These are phyloP conservation scores for Todiramphus chloris DNA, from an alignment of 2,113 vertebrate species.

Conservation along the genomic window DNA sequence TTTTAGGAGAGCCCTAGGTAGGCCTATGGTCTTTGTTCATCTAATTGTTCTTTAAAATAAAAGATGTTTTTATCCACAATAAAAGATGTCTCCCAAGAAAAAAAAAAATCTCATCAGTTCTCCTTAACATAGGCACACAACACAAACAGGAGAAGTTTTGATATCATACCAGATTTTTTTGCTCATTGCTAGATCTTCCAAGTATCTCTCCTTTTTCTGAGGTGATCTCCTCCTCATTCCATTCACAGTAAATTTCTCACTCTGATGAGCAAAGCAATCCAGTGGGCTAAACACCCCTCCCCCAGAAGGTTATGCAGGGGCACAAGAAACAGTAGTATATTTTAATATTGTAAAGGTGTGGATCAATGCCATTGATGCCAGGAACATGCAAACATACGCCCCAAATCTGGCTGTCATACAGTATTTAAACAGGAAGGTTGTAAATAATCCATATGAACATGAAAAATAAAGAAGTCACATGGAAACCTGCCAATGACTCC, in stretches of 20 bases:
- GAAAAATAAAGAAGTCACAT: not conserved
- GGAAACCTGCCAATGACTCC: not conserved
- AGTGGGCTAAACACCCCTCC: not conserved
- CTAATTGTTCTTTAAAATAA: not conserved
- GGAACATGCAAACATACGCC: not conserved
- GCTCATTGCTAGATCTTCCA: not conserved
- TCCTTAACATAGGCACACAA: not conserved
- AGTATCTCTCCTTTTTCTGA: not conserved
- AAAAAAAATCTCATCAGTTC: not conserved
- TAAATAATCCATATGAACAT: not conserved
- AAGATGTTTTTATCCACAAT: not conserved
- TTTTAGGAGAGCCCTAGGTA: not conserved
- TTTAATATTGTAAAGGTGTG: not conserved
- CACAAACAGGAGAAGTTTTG: not conserved
- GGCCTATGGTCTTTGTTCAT: not conserved
- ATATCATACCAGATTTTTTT: not conserved
- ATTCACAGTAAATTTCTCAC: not conserved
- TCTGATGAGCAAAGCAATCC: not conserved
- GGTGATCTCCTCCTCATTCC: not conserved
- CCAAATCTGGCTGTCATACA: not conserved
- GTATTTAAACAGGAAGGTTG: not conserved
- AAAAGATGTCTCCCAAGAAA: not conserved
- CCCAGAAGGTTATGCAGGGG: fast-evolving
- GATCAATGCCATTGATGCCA: not conserved
- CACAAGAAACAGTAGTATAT: not conserved